Conservation (phyloP, 1,140 invertebrate genomes). For the Antheraea pernyi region DNA sequence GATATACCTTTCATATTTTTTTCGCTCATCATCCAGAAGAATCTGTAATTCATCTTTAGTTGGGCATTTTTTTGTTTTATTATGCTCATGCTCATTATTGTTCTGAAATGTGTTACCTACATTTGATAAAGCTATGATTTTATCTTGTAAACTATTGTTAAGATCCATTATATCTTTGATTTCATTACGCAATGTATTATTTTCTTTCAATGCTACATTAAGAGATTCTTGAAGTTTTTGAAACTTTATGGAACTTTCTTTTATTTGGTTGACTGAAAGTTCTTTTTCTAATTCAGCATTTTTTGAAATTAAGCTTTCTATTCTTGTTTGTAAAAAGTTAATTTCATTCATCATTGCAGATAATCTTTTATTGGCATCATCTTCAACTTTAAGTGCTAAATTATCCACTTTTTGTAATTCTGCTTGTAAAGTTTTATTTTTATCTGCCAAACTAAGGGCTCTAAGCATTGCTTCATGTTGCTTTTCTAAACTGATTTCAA, state of each 20-base stretch:
- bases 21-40: slow-evolving; percentile 69
- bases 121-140: slow-evolving; percentile 54
- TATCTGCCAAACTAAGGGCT: slow-evolving; percentile 83
- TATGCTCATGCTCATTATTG: slow-evolving; percentile 25
- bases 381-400: slow-evolving; percentile 84
- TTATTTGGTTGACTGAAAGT: slow-evolving; percentile 33
- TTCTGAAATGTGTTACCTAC: slow-evolving; percentile 40
- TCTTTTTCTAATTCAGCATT: slow-evolving; percentile 57
- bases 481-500: slow-evolving; percentile 80
- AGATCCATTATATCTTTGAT: slow-evolving; percentile 60
- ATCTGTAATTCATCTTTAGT: slow-evolving; percentile 65
- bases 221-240: slow-evolving; percentile 47
- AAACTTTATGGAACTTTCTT: slow-evolving; percentile 35
- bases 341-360: slow-evolving; percentile 53
- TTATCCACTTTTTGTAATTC: slow-evolving; percentile 84
- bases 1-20: slow-evolving; percentile 71
- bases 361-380: slow-evolving; percentile 80
- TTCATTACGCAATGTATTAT: slow-evolving; percentile 58
- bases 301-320: slow-evolving; percentile 50
- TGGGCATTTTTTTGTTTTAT: slow-evolving; percentile 40
- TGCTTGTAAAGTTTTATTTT: slow-evolving; percentile 83
- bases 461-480: slow-evolving; percentile 87
- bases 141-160: slow-evolving; percentile 68
- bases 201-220: slow-evolving; percentile 48
- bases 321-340: slow-evolving; percentile 52